phyloP scores from a whole-genome alignment of 23 tunicate genomes.

The Halocynthia roretzi region DNA sequence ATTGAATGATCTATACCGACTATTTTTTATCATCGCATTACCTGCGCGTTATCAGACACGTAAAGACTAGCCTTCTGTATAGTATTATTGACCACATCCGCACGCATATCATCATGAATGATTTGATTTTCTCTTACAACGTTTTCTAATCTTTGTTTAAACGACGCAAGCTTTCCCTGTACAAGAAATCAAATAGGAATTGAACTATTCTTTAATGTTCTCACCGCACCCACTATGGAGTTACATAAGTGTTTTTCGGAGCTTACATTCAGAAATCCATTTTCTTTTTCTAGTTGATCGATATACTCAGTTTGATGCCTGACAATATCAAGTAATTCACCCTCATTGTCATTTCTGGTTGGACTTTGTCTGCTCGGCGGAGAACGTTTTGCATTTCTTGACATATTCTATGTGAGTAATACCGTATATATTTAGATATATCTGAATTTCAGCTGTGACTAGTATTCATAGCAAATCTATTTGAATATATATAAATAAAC shows the following conservation, averaged over 20 bases:
- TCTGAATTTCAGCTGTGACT: no score
- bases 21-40: neutral
- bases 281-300: constrained; percentile 59
- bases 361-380: no score
- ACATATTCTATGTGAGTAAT: no score
- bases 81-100: constrained; percentile 33
- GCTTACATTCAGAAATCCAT: constrained; percentile 19
- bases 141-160: constrained; percentile 26
- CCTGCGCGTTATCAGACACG: constrained; percentile 9
- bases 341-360: neutral
- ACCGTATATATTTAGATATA: no score
- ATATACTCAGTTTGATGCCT: constrained; percentile 44
- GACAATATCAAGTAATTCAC: constrained; percentile 20
- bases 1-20: no score
- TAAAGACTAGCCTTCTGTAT: constrained; percentile 20
- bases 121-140: constrained; percentile 67
- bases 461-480: no score
- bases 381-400: no score
- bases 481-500: no score
- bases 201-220: no score
- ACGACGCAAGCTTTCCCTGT: constrained; percentile 20
- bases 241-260: neutral
- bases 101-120: constrained; percentile 47
- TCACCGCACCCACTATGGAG: neutral
- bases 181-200: neutral